Base-by-base conservation (phyloP, 2,888 invertebrate species). In the Parnassius glacialis region DNA sequence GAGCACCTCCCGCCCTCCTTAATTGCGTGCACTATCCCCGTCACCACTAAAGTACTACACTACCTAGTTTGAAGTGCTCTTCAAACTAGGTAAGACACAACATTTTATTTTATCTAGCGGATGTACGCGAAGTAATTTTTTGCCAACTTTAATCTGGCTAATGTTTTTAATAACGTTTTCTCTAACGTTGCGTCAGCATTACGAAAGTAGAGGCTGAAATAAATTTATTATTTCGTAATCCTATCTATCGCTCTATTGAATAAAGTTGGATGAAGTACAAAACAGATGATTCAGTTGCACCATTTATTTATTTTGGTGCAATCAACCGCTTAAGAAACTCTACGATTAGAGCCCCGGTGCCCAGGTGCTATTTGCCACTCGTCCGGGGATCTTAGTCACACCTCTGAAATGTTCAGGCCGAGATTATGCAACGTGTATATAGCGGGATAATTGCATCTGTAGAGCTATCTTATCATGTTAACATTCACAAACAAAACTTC, bases 261-360 rank as follows among this genome's bases (percentile, higher is more conserved):
- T 51, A 53, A 20, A 57, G 42, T 60, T 64, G 60, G 64, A 61
- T 57, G 55, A 34, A 59, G 55, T 59, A 63, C 62, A 63, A 63
- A 59, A 57, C 42, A 57, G 10, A 13, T 59, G 64, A 64, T 42
- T 64, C 59, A 60, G 51, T 13, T 48, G 57, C 41, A 45, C 55
- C 62, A 55, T 63, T 59, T 63, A 63, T 34, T 34, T 63, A 57
- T 55, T 62, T 58, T 55, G 55, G 34, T 54, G 54, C 58, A 59
- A 61, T 16, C 34, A 61, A 57, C 44, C 44, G 56, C 52, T 56
- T 20, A 52, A 59, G 45, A 48, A 57, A 50, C 57, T 42, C 59
- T 54, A 52, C 52, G 56, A 45, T 52, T 57, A 60, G 16, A 16
- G 60, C 57, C 57, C 42, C 51, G 45, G 51, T 34, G 42, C 59